phyloP scores from a whole-genome alignment of 2,113 vertebrate species.

The Myotis davidii region DNA sequence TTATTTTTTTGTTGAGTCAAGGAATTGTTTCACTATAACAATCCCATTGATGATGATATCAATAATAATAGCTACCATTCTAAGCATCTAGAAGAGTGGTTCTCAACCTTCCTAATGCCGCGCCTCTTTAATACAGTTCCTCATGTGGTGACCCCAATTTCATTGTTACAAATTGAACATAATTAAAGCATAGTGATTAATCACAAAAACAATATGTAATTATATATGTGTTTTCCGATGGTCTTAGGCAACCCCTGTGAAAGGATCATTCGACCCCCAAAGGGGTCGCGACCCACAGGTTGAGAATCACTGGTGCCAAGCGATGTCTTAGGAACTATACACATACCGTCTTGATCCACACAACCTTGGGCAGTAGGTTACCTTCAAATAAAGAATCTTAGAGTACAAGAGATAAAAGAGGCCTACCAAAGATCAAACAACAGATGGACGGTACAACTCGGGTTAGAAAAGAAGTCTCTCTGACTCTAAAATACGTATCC shows the following conservation, averaged over 20 bases:
- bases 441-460: neutral
- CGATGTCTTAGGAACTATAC: neutral
- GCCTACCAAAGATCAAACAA: neutral
- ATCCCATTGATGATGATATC: neutral
- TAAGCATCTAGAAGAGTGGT: neutral
- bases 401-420: neutral
- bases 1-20: neutral
- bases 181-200: too few species aligned
- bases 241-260: too few species aligned
- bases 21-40: neutral
- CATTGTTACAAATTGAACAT: too few species aligned
- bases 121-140: too few species aligned
- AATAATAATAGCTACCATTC: neutral
- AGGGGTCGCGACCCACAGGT: too few species aligned
- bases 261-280: too few species aligned
- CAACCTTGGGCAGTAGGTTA: neutral
- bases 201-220: too few species aligned
- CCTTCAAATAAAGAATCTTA: neutral
- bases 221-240: too few species aligned
- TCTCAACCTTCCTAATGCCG: too few species aligned
- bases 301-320: neutral
- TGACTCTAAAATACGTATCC: neutral
- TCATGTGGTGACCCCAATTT: too few species aligned
- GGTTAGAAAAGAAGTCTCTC: neutral
- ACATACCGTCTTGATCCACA: neutral